Conservation (phyloP, 2,888 invertebrate genomes). For the Flabesymbios commensalis region DNA sequence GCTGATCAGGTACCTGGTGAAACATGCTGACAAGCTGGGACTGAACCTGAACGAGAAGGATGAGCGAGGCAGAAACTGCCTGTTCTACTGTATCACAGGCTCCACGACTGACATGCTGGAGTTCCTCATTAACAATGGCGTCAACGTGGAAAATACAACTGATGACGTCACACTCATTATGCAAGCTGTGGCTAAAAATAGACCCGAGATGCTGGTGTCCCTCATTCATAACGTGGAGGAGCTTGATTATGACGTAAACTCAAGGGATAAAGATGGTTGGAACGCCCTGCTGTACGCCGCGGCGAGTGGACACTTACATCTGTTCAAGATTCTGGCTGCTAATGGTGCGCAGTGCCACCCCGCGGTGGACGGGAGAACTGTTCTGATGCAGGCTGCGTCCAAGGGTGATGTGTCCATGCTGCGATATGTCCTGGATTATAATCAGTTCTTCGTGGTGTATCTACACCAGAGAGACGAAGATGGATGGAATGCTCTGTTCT, state of each 20-base stretch:
- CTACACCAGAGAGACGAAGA: slow-evolving; percentile 24
- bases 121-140: slow-evolving; percentile 21
- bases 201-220: slow-evolving; percentile 10
- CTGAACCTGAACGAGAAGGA: slow-evolving; percentile 32
- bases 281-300: slow-evolving; percentile 27
- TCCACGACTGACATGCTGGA: slow-evolving; percentile 26
- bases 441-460: slow-evolving; percentile 15
- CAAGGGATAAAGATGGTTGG: slow-evolving; percentile 32
- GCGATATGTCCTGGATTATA: slow-evolving; percentile 21
- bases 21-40: slow-evolving; percentile 23
- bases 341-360: slow-evolving; percentile 17
- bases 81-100: slow-evolving; percentile 34
- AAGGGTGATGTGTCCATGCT: slow-evolving; percentile 26
- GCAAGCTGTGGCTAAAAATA: slow-evolving; percentile 32
- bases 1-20: slow-evolving; percentile 24
- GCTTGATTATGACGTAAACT: slow-evolving; percentile 24
- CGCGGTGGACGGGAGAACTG: slow-evolving; percentile 28
- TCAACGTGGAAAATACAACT: slow-evolving; percentile 12
- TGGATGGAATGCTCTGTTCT: slow-evolving; percentile 34
- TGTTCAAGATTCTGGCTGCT: slow-evolving; percentile 12
- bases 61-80: slow-evolving; percentile 27
- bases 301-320: slow-evolving; percentile 21
- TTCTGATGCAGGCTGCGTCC: slow-evolving; percentile 34
- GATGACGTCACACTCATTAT: slow-evolving; percentile 32
- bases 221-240: slow-evolving; percentile 12